Conservation (phyloP, 2,113 vertebrate species). For the Saguinus imperator region DNA sequence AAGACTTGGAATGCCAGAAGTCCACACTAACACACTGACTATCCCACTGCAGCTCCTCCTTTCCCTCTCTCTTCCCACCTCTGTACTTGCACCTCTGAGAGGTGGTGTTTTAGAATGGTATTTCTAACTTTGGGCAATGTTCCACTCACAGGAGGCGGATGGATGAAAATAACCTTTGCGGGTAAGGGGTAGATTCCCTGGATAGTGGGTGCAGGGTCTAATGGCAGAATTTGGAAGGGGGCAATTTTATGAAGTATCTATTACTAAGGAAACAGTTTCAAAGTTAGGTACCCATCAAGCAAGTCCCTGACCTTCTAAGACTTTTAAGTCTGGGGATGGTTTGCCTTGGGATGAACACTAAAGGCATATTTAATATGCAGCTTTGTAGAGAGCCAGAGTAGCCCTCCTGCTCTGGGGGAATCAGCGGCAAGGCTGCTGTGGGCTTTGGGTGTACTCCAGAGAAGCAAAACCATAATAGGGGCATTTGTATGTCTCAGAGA, state of each 20-base stretch:
- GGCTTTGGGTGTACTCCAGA: too few relatives aligned
- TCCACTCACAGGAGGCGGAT: too few relatives aligned
- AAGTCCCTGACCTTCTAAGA: background rate
- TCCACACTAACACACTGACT: background rate
- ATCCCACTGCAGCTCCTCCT: background rate
- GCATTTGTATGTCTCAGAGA: too few relatives aligned
- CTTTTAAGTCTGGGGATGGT: background rate
- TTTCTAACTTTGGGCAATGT: background rate
- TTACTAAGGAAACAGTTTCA: background rate
- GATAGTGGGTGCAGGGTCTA: background rate
- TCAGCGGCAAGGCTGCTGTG: too few relatives aligned
- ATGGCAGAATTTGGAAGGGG: background rate
- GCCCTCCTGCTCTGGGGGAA: too few relatives aligned
- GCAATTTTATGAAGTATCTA: background rate
- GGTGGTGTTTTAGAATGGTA: background rate
- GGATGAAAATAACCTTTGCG: background rate
- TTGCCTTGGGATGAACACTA: background rate
- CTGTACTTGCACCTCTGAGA: background rate
- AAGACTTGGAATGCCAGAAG: background rate
- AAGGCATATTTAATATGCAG: background rate
- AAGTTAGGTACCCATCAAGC: background rate
- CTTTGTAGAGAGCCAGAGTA: too few relatives aligned
- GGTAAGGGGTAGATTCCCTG: background rate
- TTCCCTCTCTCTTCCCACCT: background rate
- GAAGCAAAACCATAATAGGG: too few relatives aligned